Base-by-base conservation (phyloP, 2,888 invertebrate genomes). In the Brachypterus glaber region DNA sequence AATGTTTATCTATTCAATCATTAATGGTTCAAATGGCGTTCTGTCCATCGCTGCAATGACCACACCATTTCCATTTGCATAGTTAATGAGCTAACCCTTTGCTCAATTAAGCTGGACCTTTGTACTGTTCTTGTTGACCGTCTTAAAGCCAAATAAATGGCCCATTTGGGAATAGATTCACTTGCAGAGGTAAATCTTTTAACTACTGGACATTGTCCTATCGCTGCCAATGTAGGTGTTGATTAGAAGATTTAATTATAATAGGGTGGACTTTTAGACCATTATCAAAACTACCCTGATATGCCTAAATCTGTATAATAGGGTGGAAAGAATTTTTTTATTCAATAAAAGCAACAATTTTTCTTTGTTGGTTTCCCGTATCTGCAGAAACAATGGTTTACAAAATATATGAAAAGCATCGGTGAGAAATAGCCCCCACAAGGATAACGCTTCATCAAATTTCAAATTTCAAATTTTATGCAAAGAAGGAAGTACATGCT, bases 71-170 rank as follows among this genome's bases (percentile, higher is more conserved):
- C 57, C 58, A 62, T 63, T 63, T 64, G 64, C 64, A 64, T 64
- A 55, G 51, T 57, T 63, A 63, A 63, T 62, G 58, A 55, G 59
- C 44, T 47, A 49, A 50, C 54, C 57, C 61, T 58, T 55, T 50
- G 60, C 57, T 58, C 57, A 59, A 60, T 60, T 60, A 59, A 60
- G 59, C 60, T 54, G 52, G 58, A 56, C 56, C 58, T 50, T 33
- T 44, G 45, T 49, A 36, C 48, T 54, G 53, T 50, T 51, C 50
- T 50, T 54, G 56, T 57, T 57, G 60, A 59, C 55, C 60, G 58
- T 62, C 64, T 64, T 63, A 64, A 64, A 64, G 63, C 63, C 62
- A 56, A 57, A 61, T 62, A 63, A 64, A 64, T 62, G 62, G 58
- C 57, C 58, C 62, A 60, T 57, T 57, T 58, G 63, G 63, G 63